Percentiles rank a stretch among this genome's conserved stretches.
Evolutionary conservation across 2,888 invertebrate genomes (phyloP).

Genomic region (Phasia obesa): DNA sequence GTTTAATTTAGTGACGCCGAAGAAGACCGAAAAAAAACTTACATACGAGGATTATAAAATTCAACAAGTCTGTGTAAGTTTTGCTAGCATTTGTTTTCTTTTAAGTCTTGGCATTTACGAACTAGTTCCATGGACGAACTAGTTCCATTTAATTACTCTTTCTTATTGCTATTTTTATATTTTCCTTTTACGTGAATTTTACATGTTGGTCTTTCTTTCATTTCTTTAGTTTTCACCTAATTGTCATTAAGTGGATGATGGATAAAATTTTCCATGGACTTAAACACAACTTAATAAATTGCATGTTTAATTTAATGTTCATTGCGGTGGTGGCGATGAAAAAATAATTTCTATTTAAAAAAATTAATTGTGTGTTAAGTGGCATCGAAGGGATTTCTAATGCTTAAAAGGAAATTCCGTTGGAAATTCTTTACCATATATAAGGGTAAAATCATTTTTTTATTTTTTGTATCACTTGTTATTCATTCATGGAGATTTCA

Average conservation of each 20-base stretch:
- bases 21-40: constrained; percentile 10
- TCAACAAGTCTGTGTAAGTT: constrained; percentile 63
- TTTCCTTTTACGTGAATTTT: constrained; percentile 5
- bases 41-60: constrained; percentile 26
- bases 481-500: constrained; percentile 13
- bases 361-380: constrained; percentile 60
- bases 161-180: constrained; percentile 4
- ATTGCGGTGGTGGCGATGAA: constrained; percentile 6
- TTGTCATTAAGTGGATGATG: constrained; percentile 51
- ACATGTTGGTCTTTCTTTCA: not conserved
- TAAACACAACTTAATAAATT: constrained; percentile 10
- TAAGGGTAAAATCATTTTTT: constrained; percentile 4
- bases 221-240: constrained; percentile 25
- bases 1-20: constrained; percentile 30
- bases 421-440: constrained; percentile 12
- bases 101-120: constrained; percentile 26
- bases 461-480: not conserved
- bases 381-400: constrained; percentile 30
- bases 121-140: too few species aligned
- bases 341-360: constrained; percentile 23
- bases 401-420: constrained; percentile 10
- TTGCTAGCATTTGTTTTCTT: constrained; percentile 10
- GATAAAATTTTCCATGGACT: constrained; percentile 37
- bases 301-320: constrained; percentile 6
- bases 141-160: constrained; percentile 58